Conservation (phyloP, 1,140 invertebrate genomes). For the Coenobita brevimanus region DNA sequence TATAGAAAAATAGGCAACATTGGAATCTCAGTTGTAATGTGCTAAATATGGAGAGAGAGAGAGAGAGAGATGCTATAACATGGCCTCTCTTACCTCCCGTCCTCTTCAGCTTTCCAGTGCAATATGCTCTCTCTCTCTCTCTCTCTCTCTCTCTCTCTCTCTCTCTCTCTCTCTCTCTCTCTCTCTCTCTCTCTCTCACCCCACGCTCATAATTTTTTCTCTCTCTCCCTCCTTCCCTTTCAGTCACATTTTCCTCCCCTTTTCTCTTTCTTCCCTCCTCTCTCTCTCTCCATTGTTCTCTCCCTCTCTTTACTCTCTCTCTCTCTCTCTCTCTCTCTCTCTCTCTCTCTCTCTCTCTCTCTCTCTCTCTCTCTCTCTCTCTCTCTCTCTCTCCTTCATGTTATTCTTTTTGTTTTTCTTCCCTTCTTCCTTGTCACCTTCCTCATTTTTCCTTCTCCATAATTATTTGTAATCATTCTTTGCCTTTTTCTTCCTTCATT, state of each 20-base stretch:
- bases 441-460: no score
- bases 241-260: background rate
- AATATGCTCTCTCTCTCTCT: background rate
- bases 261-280: background rate
- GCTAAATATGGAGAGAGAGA: no score
- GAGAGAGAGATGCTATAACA: no score
- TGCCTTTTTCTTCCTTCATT: no score
- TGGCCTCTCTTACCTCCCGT: background rate
- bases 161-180: conserved; percentile 15
- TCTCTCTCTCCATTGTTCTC: background rate
- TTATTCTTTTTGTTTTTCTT: background rate
- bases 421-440: background rate
- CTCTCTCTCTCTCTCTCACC: conserved; percentile 27
- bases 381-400: background rate
- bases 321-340: background rate
- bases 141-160: background rate
- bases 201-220: background rate
- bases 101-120: no score
- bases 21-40: no score
- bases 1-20: no score
- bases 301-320: background rate
- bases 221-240: background rate
- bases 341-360: background rate
- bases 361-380: background rate
- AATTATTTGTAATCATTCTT: no score